Evolutionary conservation across 1,140 invertebrate genomes (phyloP).

Genomic region (Rhyacophila brunnea): DNA sequence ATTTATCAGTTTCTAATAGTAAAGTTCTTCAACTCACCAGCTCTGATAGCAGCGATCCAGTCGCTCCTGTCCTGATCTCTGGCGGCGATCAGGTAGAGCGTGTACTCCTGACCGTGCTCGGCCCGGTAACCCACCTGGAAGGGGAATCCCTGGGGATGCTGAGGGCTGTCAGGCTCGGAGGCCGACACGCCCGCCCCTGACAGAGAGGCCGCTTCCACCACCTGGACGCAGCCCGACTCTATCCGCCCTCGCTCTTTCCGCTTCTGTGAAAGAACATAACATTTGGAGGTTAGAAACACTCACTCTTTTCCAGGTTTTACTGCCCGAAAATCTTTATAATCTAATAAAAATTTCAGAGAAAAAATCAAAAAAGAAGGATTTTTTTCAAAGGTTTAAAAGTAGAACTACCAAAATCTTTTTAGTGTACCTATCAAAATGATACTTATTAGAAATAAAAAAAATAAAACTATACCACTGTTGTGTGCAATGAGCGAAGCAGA

Average conservation of each 20-base stretch:
- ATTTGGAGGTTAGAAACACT: too few relatives aligned
- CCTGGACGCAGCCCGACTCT: constrained; percentile 67
- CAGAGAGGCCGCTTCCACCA: constrained; percentile 71
- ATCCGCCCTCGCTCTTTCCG: constrained; percentile 80
- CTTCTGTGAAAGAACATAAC: constrained; percentile 58
- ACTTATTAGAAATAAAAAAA: too few relatives aligned
- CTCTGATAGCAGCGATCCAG: constrained; percentile 76
- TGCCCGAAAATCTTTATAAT: too few relatives aligned
- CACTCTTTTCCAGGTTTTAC: too few relatives aligned
- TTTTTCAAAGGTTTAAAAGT: too few relatives aligned
- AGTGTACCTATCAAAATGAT: too few relatives aligned
- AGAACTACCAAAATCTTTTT: too few relatives aligned
- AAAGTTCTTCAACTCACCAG: constrained; percentile 57
- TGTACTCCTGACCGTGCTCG: constrained; percentile 69
- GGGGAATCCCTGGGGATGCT: constrained; percentile 49
- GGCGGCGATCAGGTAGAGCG: constrained; percentile 72
- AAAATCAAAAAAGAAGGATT: too few relatives aligned
- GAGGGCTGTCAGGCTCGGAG: constrained; percentile 50
- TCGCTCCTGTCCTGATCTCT: constrained; percentile 69
- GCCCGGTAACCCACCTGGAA: constrained; percentile 72
- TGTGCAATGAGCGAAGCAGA: too few relatives aligned
- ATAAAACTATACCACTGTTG: too few relatives aligned
- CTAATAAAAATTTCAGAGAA: too few relatives aligned
- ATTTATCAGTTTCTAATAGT: too few relatives aligned
- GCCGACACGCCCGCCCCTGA: constrained; percentile 51